phyloP scores from a whole-genome alignment of 2,797 vertebrate species.

The Eremophila alpestris region DNA sequence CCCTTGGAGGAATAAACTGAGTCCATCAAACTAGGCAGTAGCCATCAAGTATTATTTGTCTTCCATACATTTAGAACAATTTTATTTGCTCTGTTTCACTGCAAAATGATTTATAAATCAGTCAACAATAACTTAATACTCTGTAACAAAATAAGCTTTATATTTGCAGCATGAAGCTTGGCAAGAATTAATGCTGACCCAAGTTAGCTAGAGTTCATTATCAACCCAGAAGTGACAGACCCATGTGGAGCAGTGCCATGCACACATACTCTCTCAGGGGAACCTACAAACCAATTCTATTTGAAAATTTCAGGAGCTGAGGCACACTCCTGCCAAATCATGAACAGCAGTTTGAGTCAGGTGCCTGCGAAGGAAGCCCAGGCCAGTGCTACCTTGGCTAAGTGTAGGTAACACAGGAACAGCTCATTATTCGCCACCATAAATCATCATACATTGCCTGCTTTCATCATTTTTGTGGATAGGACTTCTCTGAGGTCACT shows the following conservation, averaged over 20 bases:
- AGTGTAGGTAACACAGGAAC: neutral
- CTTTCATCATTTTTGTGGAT: neutral
- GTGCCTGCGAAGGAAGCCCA: neutral
- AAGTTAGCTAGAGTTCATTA: neutral
- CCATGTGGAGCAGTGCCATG: neutral
- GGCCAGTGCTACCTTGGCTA: neutral
- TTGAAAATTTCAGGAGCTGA: neutral
- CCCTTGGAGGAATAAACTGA: neutral
- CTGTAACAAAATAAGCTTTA: neutral
- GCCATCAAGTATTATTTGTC: neutral
- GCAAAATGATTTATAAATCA: neutral
- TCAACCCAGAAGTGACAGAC: neutral
- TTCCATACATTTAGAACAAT: neutral
- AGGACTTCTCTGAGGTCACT: neutral
- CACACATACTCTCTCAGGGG: neutral
- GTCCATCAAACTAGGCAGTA: neutral
- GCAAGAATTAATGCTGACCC: neutral
- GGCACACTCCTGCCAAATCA: neutral
- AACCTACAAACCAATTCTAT: neutral
- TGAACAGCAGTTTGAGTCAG: neutral
- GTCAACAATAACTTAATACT: neutral
- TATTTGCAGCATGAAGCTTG: neutral
- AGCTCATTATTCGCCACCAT: neutral
- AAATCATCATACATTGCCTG: neutral
- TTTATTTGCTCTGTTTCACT: neutral